A percentile compares a stretch with the other conserved stretches of the same genome.
These are phyloP conservation scores for Myiotriccus ornatus DNA, from an alignment of 2,797 vertebrate species.

Conservation along the genomic window DNA sequence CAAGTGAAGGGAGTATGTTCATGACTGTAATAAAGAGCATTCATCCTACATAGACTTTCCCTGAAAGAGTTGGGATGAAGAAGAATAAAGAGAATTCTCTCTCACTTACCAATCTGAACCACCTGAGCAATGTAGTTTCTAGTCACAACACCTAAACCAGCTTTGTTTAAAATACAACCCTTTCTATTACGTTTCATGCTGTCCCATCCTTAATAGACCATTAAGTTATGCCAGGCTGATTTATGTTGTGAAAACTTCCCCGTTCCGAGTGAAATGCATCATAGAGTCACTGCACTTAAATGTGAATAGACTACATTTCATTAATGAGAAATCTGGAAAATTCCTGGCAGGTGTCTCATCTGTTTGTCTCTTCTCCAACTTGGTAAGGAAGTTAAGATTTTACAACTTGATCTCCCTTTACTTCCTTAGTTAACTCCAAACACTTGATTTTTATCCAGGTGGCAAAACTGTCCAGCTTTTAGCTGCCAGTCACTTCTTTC, in stretches of 20 bases:
- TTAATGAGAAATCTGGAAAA: conserved; percentile 27
- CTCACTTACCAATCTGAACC: background rate
- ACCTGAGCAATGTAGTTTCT: background rate
- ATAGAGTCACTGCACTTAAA: conserved; percentile 37
- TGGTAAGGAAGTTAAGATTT: background rate
- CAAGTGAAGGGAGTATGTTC: background rate
- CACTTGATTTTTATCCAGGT: background rate
- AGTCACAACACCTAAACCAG: background rate
- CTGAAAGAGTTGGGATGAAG: background rate
- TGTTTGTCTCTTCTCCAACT: background rate
- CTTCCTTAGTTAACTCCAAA: background rate
- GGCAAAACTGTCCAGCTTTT: background rate
- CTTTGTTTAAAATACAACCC: conserved; percentile 27
- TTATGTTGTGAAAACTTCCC: conserved; percentile 37
- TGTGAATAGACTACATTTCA: conserved; percentile 10
- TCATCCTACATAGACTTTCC: background rate
- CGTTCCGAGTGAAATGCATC: conserved; percentile 43
- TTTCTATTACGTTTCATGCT: conserved; percentile 37
- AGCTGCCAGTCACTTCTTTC: background rate
- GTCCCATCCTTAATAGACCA: background rate
- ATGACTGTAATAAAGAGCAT: background rate
- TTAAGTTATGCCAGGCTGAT: conserved; percentile 43
- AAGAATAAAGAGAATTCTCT: background rate
- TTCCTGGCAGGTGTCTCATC: background rate
- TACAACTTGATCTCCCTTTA: background rate